Evolutionary conservation across 2,888 invertebrate genomes (phyloP).

Genomic region (Cerceris ruficornis): DNA sequence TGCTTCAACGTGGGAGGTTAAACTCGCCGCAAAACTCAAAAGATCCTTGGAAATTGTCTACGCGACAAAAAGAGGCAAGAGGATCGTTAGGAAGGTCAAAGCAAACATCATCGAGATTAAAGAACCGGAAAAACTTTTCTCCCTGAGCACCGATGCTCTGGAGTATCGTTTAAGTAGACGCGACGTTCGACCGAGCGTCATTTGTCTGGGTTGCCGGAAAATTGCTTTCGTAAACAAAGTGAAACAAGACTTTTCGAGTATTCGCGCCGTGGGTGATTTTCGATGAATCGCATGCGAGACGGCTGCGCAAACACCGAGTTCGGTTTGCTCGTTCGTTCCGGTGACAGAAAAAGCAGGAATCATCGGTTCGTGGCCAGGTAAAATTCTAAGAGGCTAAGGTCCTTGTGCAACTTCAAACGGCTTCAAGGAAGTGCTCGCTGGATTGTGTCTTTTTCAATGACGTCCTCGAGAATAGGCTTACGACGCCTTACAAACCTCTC

Average conservation of each 20-base stretch:
- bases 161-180: conserved; percentile 20
- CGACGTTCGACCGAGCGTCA: conserved; percentile 21
- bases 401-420: conserved; percentile 10
- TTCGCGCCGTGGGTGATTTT: conserved; percentile 44
- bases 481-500: conserved; percentile 35
- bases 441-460: conserved; percentile 22
- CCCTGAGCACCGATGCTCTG: conserved; percentile 21
- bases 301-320: conserved; percentile 61
- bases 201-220: conserved; percentile 54
- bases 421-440: conserved; percentile 13
- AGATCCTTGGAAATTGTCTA: conserved; percentile 5
- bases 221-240: conserved; percentile 63
- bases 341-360: conserved; percentile 37
- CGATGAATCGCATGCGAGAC: conserved; percentile 31
- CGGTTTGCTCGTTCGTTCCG: conserved; percentile 24
- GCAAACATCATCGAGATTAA: conserved; percentile 44
- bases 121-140: conserved; percentile 29
- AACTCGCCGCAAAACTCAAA: neutral
- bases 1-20: neutral
- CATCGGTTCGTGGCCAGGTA: conserved; percentile 25
- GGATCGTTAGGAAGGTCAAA: conserved; percentile 48
- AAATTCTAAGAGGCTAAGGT: conserved; percentile 31
- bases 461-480: conserved; percentile 25
- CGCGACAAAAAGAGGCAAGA: conserved; percentile 12
- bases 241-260: conserved; percentile 32